Base-by-base conservation (phyloP, 1,140 invertebrate genomes). In the Eurosta solidaginis region DNA sequence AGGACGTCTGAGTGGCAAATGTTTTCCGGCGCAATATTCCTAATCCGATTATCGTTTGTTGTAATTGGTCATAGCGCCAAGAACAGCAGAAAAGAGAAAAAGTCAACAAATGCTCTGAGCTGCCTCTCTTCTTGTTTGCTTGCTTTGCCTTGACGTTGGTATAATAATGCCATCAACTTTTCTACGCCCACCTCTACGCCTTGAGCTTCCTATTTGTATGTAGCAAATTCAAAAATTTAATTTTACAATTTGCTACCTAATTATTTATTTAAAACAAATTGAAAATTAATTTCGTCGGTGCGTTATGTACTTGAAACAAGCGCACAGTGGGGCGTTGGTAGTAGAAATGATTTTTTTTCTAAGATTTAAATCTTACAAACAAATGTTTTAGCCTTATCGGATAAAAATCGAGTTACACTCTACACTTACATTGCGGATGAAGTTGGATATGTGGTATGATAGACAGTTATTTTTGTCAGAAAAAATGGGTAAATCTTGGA, bases 231-330 rank as follows among this genome's bases (percentile, higher is more conserved):
- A 68, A 17, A 85, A 85, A 85, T 85, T 85, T 83, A 85, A 85
- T 85, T 85, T 85, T 85, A 81, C 84, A 85, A 85, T 85, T 85
- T 85, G 84, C 83, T 80, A 84, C 80, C 84, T 85, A 85, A 85
- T 85, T 85, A 85, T 85, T 85, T 85, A 85, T 85, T 85, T 85
- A 85, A 85, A 85, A 83, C 84, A 85, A 85, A 84, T 85, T 85
- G 84, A 85, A 85, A 85, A 85, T 85, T 85, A 85, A 85, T 85
- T 85, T 85, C 85, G 85, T 83, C 85, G 83, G n/a, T n/a, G n/a
- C n/a, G n/a, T n/a, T n/a, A n/a, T n/a, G n/a, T n/a, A n/a, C n/a
- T n/a, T n/a, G n/a, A n/a, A n/a, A n/a, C n/a, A n/a, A n/a, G n/a
- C n/a, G n/a, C n/a, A n/a, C n/a, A n/a, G n/a, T n/a, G n/a, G n/a